Evolutionary conservation across 1,140 invertebrate species (phyloP), one percentile per base, ranked within the genome.

Genomic region (Drosophila sulfurigaster): DNA sequence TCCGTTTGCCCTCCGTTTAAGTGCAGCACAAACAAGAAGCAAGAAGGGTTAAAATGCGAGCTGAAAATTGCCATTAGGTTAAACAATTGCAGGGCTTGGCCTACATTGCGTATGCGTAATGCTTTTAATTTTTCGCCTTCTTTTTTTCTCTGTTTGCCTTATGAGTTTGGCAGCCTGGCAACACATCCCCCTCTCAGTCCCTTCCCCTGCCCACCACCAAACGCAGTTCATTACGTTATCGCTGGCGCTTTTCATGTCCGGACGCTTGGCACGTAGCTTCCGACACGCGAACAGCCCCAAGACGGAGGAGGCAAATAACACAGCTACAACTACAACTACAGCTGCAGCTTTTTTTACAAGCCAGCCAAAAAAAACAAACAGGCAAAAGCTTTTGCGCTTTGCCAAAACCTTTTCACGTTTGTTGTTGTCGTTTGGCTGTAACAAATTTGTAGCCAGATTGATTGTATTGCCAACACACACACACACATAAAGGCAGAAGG

Each of bases 41-140:
- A n/a, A n/a, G 32, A 57, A 57, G 67, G 52, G 49, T 43, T 74
- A 65, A 63, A 81, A 56, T 58, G 76, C 56, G 78, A 67, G 62
- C 43, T 41, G 66, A 72, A 64, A 73, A 87, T 89, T 85, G 80
- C 82, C 83, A 87, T 80, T 87, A 80, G 85, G 62, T 78, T 83
- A 83, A 81, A 89, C 78, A 89, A 83, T 89, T 85, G 75, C 81
- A 63, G 52, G 16, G 15, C 54, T 76, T 89, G 85, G 85, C 85
- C 81, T 78, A 90, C 81, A 89, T 89, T 70, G 81, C 85, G 85
- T 85, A 88, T 88, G 81, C 81, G 81, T 88, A 89, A 85, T 89
- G 74, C 75, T 73, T 82, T 79, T 87, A 76, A 86, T 82, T 79
- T 75, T 20, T 8, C 32, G 20, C 20, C 20, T 25, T 25, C 20